Conservation (phyloP, 2,797 vertebrate genomes). For the Acrocephalus scirpaceus region DNA sequence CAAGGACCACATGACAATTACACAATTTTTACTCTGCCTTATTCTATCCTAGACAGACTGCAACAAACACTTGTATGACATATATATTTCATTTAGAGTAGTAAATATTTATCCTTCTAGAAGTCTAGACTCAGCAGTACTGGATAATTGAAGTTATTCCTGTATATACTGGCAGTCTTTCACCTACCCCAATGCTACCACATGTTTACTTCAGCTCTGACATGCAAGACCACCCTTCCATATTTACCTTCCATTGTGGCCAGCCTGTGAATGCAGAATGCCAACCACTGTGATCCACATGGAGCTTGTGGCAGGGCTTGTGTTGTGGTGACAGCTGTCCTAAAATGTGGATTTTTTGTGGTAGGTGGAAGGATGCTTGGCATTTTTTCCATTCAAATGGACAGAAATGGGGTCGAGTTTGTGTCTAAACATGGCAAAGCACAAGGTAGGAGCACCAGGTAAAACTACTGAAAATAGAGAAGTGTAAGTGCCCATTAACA, state of each 20-base stretch:
- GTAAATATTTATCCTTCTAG: constrained; percentile 28
- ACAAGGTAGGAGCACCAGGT: neutral
- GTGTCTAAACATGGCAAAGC: neutral
- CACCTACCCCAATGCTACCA: neutral
- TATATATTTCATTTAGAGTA: neutral
- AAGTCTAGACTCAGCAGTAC: neutral
- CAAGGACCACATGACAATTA: neutral
- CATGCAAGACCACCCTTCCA: neutral
- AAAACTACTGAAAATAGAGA: neutral
- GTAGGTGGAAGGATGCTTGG: neutral
- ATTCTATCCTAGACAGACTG: neutral
- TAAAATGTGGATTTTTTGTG: neutral
- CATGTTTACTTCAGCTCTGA: constrained; percentile 22
- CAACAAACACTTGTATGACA: neutral
- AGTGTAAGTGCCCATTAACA: neutral
- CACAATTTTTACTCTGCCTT: neutral
- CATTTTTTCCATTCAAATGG: neutral
- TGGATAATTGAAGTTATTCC: neutral
- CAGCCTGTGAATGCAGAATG: neutral
- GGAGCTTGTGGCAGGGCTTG: neutral
- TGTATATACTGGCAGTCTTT: neutral
- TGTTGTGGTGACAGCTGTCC: neutral
- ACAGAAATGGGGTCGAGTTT: neutral
- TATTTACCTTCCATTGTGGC: neutral
- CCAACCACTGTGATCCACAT: neutral